Percentiles rank a stretch among this genome's conserved stretches.
Conservation (phyloP, 92 coral and sea anemone genomes). For the Umimayanthus chanpuru region DNA sequence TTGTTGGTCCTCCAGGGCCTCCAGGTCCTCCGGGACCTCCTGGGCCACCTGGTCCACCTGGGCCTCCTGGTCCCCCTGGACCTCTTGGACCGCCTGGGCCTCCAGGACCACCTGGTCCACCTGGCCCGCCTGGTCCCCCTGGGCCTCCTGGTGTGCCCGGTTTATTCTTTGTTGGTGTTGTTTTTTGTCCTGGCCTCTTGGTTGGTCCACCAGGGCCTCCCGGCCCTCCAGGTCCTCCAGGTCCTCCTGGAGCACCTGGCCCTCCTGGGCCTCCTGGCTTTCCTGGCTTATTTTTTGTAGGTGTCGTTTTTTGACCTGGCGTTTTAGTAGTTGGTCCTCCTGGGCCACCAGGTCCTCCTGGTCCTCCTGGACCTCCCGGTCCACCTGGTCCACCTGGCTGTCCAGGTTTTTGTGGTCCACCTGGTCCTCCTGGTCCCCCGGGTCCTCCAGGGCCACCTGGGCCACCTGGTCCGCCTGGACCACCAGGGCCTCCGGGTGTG, state of each 20-base stretch:
- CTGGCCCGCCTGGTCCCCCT: conserved; percentile 60
- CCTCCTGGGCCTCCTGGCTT: conserved; percentile 83
- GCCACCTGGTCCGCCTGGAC: conserved; percentile 60
- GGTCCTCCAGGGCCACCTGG: conserved; percentile 75
- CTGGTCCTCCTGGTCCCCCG: conserved; percentile 70
- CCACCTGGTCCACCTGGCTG: conserved; percentile 70
- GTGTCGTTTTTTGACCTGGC: conserved; percentile 58
- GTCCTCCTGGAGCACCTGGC: conserved; percentile 69
- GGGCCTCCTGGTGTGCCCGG: conserved; percentile 50
- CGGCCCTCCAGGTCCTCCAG: conserved; percentile 49
- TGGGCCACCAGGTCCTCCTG: conserved; percentile 60
- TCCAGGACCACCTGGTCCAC: conserved; percentile 82
- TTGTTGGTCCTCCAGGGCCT: conserved; percentile 58
- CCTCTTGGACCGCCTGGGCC: conserved; percentile 60
- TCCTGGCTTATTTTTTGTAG: conserved; percentile 60
- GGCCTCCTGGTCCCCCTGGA: conserved; percentile 82
- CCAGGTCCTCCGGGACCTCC: conserved; percentile 81
- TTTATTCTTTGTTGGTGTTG: conserved; percentile 48
- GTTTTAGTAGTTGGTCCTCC: conserved; percentile 45
- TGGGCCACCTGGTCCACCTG: conserved; percentile 67
- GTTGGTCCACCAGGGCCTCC: conserved; percentile 60
- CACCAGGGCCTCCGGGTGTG: conserved; percentile 56
- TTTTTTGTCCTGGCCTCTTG: conserved; percentile 67
- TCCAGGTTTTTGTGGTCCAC: conserved; percentile 70
- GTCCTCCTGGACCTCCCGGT: conserved; percentile 38